Percentiles rank a stretch among this genome's conserved stretches.
Conservation (phyloP, 1,140 invertebrate genomes). For the Drosophila bifasciata region DNA sequence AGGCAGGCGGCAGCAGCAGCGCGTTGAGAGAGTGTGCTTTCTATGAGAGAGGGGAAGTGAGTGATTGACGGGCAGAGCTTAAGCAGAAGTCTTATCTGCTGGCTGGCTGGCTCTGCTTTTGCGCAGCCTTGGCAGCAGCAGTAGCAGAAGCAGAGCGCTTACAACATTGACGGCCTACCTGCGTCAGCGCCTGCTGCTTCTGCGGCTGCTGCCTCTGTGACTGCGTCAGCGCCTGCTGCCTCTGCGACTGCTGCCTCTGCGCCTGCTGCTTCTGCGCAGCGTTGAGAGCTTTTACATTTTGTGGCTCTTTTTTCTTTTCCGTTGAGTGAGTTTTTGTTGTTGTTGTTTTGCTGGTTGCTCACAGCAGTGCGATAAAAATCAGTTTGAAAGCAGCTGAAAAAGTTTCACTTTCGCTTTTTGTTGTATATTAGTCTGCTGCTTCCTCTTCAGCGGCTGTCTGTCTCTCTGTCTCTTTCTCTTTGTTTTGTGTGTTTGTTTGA, state of each 20-base stretch:
- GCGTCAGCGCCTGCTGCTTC: too few relatives aligned
- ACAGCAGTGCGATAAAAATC: conserved; percentile 65
- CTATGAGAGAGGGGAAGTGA: conserved; percentile 1
- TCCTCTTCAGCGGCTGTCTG: conserved; percentile 40
- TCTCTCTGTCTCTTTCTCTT: conserved; percentile 17
- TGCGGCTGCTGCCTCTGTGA: too few relatives aligned
- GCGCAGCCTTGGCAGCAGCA: background rate
- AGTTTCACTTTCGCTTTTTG: conserved; percentile 84
- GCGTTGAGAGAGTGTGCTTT: conserved; percentile 33
- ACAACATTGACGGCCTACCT: conserved; percentile 1
- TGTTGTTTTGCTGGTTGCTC: conserved; percentile 19
- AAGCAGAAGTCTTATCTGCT: too few relatives aligned
- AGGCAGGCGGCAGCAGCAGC: conserved; percentile 4
- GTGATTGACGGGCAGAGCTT: too few relatives aligned
- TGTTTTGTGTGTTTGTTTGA: conserved; percentile 42
- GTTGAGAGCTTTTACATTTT: conserved; percentile 25
- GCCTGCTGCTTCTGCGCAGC: background rate
- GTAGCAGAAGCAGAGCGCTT: conserved; percentile 5
- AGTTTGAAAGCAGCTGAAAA: conserved; percentile 72
- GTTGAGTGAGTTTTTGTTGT: conserved; percentile 46
- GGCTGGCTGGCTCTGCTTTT: too few relatives aligned
- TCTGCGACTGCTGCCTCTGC: too few relatives aligned
- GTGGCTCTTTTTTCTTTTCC: conserved; percentile 8
- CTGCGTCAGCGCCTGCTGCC: too few relatives aligned
- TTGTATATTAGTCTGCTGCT: conserved; percentile 35